Base-by-base conservation (phyloP, 2,113 vertebrate species). In the Ranitomeya variabilis region DNA sequence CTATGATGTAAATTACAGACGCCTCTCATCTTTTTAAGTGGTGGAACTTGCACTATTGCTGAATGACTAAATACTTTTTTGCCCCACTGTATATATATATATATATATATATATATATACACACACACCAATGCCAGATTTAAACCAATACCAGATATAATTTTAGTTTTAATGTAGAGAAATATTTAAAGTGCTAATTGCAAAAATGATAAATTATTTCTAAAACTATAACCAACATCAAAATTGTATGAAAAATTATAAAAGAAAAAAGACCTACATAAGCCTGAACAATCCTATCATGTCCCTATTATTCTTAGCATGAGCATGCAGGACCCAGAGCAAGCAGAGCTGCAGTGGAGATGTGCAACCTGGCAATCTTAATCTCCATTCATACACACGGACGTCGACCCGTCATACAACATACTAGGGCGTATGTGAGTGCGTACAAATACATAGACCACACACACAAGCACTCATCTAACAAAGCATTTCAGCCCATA, bases 401-500 rank as follows among this genome's bases (percentile, higher is more conserved):
- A 66, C 62, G 4, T 52, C 18, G n/a, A 83, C 19, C 26, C 2
- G 62, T 51, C 62, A 83, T 69, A 13, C 45, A 52, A 69, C 12
- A 54, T 52, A 54, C 51, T 16, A 54, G 37, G 23, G 62, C 16
- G 62, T 15, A 69, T 6, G 81, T 52, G 59, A 23, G 12, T 21
- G 21, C 62, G 69, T 16, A 83, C 21, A 69, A 67, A 83, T 69
- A 83, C 62, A 83, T 54, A 83, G 37, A 67, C 21, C 54, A 69
- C 62, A 80, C n/a, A 80, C 80, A 83, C 21, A 69, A 83, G 69
- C 31, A 66, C 81, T 83, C 81, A 23, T 83, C 81, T 83, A 83
- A 83, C 81, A 83, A 83, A 83, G 81, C 81, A 83, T 45, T 83
- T 67, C 81, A 83, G 81, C 81, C 81, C 81, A 83, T 83, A 83